These are phyloP conservation scores for Dryocosmus kuriphilus DNA, from an alignment of 2,888 invertebrate genomes.

Conservation along the genomic window DNA sequence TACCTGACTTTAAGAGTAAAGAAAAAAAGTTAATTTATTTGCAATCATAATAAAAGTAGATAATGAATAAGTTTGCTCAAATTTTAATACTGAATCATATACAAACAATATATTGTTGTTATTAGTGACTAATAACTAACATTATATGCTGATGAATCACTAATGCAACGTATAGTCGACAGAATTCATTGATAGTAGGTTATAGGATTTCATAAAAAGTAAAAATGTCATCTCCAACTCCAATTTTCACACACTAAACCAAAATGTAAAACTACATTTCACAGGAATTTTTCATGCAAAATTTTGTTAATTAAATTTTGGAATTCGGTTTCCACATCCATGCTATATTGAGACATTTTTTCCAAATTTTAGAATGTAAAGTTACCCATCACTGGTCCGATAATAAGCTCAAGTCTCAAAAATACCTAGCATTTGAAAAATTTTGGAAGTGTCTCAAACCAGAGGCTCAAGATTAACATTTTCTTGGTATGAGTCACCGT, in stretches of 20 bases:
- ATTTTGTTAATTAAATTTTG: neutral
- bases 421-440: slow-evolving; percentile 39
- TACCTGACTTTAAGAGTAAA: no score
- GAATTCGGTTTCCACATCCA: neutral
- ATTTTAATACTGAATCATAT: no score
- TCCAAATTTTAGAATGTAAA: neutral
- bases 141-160: neutral
- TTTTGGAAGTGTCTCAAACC: slow-evolving; percentile 16
- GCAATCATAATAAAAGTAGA: no score
- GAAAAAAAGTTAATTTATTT: no score
- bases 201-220: neutral
- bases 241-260: neutral
- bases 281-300: neutral
- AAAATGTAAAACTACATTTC: neutral
- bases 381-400: no score
- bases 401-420: slow-evolving; percentile 8
- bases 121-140: slow-evolving; percentile 1
- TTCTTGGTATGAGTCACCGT: slow-evolving; percentile 39
- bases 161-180: neutral
- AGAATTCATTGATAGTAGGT: neutral
- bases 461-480: slow-evolving; percentile 37
- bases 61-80: no score
- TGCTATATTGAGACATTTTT: neutral
- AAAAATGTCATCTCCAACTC: no score
- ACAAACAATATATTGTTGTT: no score